Evolutionary conservation across 1,140 invertebrate genomes (phyloP).

Genomic region (Halesus radiatus): DNA sequence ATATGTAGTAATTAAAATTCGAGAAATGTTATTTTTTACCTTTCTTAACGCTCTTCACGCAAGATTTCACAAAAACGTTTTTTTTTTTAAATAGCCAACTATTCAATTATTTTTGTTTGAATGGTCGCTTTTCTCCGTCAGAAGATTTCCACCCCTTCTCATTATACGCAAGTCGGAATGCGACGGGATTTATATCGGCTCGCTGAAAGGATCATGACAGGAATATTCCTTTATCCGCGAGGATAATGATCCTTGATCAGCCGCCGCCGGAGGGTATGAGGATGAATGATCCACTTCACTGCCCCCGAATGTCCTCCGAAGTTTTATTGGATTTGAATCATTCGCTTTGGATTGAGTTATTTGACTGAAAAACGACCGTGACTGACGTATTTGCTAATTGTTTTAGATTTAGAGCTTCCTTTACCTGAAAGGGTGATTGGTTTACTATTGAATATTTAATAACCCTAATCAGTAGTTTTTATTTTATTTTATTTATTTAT

Average conservation of each 20-base stretch:
- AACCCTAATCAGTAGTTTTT: too few relatives aligned
- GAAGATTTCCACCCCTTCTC: neutral
- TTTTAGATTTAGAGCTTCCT: too few relatives aligned
- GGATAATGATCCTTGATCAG: constrained; percentile 16
- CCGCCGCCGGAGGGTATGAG: neutral
- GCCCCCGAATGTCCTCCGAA: neutral
- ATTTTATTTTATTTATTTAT: too few relatives aligned
- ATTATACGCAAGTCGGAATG: neutral
- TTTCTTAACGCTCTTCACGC: too few relatives aligned
- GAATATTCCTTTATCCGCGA: constrained; percentile 20
- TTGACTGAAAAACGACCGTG: neutral
- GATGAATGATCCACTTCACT: neutral
- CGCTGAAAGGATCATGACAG: neutral
- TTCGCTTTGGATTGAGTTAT: constrained; percentile 4
- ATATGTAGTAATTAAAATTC: too few relatives aligned
- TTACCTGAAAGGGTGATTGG: too few relatives aligned
- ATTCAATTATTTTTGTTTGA: neutral
- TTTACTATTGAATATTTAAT: too few relatives aligned
- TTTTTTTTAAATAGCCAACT: too few relatives aligned
- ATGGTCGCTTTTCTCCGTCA: neutral
- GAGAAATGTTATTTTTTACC: too few relatives aligned
- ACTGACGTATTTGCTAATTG: too few relatives aligned
- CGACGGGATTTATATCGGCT: neutral
- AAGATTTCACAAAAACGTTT: neutral
- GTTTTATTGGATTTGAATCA: constrained; percentile 19